These are phyloP conservation scores for Podiceps cristatus DNA, from an alignment of 2,113 vertebrate species.

Conservation along the genomic window DNA sequence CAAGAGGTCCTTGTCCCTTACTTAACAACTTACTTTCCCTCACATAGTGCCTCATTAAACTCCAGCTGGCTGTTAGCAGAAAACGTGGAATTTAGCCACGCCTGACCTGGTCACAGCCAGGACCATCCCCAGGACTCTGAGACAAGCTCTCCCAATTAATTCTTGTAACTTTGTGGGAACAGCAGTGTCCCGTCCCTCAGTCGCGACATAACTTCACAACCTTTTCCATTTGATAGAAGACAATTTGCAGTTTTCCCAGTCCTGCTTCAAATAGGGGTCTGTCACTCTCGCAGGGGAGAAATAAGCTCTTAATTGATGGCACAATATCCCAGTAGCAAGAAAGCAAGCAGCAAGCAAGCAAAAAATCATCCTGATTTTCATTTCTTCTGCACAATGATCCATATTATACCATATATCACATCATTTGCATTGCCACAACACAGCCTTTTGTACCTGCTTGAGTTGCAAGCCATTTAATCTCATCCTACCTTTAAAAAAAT, in stretches of 20 bases:
- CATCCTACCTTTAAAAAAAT: slow-evolving; percentile 6
- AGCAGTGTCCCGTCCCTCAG: too few relatives aligned
- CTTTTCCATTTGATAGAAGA: not conserved
- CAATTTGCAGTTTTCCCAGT: not conserved
- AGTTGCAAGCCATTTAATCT: slow-evolving; percentile 24
- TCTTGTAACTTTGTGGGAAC: not conserved
- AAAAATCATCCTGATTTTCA: not conserved
- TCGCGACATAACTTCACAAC: not conserved
- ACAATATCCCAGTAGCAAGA: not conserved
- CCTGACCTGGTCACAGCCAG: not conserved
- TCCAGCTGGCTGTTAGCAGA: not conserved
- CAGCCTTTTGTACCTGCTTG: not conserved
- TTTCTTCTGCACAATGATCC: not conserved
- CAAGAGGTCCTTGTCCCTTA: not conserved
- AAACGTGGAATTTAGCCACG: not conserved
- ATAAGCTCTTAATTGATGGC: slow-evolving; percentile 13
- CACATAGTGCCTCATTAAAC: not conserved
- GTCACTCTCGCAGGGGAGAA: not conserved
- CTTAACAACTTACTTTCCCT: not conserved
- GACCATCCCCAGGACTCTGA: not conserved
- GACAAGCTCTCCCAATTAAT: not conserved
- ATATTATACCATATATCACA: not conserved
- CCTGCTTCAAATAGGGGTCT: not conserved
- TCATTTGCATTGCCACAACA: not conserved
- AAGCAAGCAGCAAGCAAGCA: not conserved